Percentiles rank a stretch among this genome's conserved stretches.
phyloP scores from a whole-genome alignment of 2,113 vertebrate genomes.

The Buteo buteo region DNA sequence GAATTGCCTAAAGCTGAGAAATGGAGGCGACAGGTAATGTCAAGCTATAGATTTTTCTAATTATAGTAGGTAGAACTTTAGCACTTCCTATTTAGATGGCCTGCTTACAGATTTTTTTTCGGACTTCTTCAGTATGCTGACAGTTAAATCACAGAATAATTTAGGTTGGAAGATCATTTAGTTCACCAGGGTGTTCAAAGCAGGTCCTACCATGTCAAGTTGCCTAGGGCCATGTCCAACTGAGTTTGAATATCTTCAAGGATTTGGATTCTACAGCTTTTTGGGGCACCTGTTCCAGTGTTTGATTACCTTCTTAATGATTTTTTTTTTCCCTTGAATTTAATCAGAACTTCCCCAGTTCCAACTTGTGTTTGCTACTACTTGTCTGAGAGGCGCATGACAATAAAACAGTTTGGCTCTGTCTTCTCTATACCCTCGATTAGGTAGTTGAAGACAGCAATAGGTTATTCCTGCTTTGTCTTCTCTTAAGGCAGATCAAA shows the following conservation, averaged over 20 bases:
- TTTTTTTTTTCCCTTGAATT: not conserved
- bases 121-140: not conserved
- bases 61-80: fast-evolving
- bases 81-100: not conserved
- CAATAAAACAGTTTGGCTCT: not conserved
- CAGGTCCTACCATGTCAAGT: not conserved
- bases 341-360: not conserved
- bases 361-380: not conserved
- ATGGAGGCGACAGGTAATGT: slow-evolving; percentile 90
- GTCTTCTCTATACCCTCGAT: not conserved
- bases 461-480: fast-evolving
- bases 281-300: not conserved
- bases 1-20: slow-evolving; percentile 97
- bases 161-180: not conserved
- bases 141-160: not conserved
- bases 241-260: not conserved
- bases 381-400: not conserved
- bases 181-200: not conserved
- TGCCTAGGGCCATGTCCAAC: not conserved
- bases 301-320: not conserved
- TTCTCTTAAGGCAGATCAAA: not conserved
- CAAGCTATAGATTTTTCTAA: not conserved
- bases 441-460: not conserved
- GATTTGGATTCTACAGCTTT: not conserved
- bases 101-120: not conserved